Conservation (phyloP, 2,888 invertebrate species). For the Euplexia lucipara region DNA sequence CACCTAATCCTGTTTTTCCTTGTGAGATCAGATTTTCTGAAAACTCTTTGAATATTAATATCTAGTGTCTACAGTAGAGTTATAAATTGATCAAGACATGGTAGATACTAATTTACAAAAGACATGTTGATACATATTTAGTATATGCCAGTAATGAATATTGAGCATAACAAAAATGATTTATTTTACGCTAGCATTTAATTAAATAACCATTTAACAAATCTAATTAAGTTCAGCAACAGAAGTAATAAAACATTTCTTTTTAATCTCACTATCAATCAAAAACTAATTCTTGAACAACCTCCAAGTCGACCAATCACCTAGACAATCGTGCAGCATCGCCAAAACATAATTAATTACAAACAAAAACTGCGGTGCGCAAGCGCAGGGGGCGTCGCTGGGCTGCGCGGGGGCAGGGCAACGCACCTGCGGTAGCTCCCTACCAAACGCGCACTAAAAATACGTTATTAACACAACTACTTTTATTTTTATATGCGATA, state of each 20-base stretch:
- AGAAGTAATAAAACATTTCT: slow-evolving; percentile 48
- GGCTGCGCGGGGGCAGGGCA: slow-evolving; percentile 73
- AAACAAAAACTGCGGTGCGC: slow-evolving; percentile 54
- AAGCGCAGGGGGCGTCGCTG: slow-evolving; percentile 66
- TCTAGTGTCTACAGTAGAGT: not conserved
- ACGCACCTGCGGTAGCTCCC: slow-evolving; percentile 83
- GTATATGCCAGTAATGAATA: slow-evolving; percentile 14
- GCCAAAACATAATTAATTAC: slow-evolving; percentile 63
- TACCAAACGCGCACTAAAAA: slow-evolving; percentile 81
- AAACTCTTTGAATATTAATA: slow-evolving; percentile 34
- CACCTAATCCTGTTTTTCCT: not conserved
- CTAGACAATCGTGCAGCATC: slow-evolving; percentile 59
- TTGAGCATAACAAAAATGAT: slow-evolving; percentile 43
- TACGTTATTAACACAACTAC: slow-evolving; percentile 88
- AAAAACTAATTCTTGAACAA: slow-evolving; percentile 45
- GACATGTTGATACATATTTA: slow-evolving; percentile 15
- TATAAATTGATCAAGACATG: not conserved
- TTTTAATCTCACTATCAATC: slow-evolving; percentile 52
- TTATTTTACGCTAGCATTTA: slow-evolving; percentile 49
- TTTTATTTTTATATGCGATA: slow-evolving; percentile 89
- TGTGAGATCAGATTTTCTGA: slow-evolving; percentile 24
- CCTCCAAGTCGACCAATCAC: slow-evolving; percentile 48
- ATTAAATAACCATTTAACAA: slow-evolving; percentile 49
- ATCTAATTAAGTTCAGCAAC: slow-evolving; percentile 46
- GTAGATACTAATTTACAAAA: slow-evolving; percentile 6